Conservation (phyloP, 2,888 invertebrate species). For the Ectemnius continuus region DNA sequence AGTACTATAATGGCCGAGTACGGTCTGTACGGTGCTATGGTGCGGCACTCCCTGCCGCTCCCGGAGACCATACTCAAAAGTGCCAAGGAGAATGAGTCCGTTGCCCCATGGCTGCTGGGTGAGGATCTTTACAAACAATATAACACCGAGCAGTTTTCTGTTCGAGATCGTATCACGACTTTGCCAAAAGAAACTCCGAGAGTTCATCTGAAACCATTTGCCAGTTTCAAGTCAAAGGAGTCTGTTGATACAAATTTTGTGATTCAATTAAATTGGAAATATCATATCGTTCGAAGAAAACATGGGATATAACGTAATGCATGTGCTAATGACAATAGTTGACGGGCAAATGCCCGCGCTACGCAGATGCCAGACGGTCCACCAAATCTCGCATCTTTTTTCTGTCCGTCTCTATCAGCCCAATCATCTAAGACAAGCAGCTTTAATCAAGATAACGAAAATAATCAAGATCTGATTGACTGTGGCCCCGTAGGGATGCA, state of each 20-base stretch:
- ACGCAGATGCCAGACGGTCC: constrained; percentile 47
- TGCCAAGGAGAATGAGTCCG: constrained; percentile 97
- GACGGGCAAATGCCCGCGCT: neutral
- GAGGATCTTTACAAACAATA: constrained; percentile 74
- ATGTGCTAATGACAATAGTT: too few relatives aligned
- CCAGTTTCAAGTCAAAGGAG: neutral
- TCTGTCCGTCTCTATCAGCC: constrained; percentile 78
- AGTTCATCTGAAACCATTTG: neutral
- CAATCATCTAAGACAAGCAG: constrained; percentile 78
- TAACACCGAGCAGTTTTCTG: neutral
- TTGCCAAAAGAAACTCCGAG: too few relatives aligned
- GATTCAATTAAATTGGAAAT: too few relatives aligned
- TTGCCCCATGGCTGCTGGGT: constrained; percentile 99
- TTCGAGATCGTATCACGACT: too few relatives aligned
- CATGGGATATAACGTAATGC: too few relatives aligned
- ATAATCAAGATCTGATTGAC: constrained; percentile 78
- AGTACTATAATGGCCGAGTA: constrained; percentile 99
- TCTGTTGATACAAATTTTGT: too few relatives aligned
- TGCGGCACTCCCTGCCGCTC: constrained; percentile 97
- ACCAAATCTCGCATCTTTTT: constrained; percentile 66
- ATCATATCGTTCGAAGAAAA: too few relatives aligned
- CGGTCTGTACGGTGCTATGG: constrained; percentile 99
- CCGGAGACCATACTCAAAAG: constrained; percentile 99
- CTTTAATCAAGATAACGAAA: constrained; percentile 78
- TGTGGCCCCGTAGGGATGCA: constrained; percentile 93